phyloP scores from a whole-genome alignment of 2,888 invertebrate species.

The Drosophila niveifrons region DNA sequence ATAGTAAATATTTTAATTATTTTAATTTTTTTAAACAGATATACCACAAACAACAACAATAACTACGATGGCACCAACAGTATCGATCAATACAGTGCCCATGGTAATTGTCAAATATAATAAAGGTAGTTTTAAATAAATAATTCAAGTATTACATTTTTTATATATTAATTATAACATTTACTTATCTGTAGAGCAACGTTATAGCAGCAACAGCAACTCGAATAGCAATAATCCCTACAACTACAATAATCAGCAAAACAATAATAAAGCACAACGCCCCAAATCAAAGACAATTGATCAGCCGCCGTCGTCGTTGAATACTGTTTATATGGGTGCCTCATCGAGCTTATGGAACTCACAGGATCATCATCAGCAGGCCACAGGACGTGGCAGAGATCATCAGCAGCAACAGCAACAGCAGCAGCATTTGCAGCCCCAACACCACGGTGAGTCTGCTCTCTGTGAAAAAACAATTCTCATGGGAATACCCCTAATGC shows the following conservation, averaged over 20 bases:
- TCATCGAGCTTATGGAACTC: conserved; percentile 85
- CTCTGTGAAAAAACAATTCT: conserved; percentile 16
- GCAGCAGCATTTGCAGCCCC: conserved; percentile 68
- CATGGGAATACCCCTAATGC: conserved; percentile 13
- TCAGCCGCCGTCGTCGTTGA: conserved; percentile 77
- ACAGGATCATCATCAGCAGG: conserved; percentile 77
- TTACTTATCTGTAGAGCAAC: conserved; percentile 65
- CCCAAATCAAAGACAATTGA: conserved; percentile 79
- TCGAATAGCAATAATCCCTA: conserved; percentile 75
- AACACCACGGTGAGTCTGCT: conserved; percentile 79
- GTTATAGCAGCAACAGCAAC: conserved; percentile 78
- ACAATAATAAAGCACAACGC: conserved; percentile 80
- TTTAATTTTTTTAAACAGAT: conserved; percentile 70
- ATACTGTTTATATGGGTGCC: conserved; percentile 84
- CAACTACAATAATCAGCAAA: conserved; percentile 65
- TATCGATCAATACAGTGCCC: conserved; percentile 83
- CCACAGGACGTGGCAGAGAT: conserved; percentile 68
- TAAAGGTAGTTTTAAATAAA: conserved; percentile 77
- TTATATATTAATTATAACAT: background rate
- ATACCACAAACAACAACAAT: conserved; percentile 85
- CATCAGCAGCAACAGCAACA: conserved; percentile 65
- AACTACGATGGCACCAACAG: conserved; percentile 85
- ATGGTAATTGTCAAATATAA: conserved; percentile 83
- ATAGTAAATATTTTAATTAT: too few species aligned
- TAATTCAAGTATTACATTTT: background rate